Conservation (phyloP, 2,113 vertebrate genomes). For the Anas platyrhynchos region DNA sequence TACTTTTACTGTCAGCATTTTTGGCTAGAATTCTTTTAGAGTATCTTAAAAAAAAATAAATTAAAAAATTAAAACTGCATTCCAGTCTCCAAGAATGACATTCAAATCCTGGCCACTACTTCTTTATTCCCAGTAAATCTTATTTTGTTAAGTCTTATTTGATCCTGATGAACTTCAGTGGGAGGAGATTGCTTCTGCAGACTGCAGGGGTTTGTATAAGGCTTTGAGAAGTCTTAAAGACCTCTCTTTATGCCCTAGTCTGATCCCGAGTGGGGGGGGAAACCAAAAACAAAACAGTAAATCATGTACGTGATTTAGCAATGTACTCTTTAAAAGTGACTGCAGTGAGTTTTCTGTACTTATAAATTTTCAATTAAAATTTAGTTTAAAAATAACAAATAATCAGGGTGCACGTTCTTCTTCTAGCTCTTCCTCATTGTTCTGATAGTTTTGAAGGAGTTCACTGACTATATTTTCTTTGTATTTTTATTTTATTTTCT, state of each 20-base stretch:
- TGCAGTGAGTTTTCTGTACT: background rate
- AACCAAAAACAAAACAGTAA: background rate
- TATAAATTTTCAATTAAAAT: background rate
- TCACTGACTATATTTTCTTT: background rate
- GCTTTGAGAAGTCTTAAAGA: background rate
- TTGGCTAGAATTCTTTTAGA: background rate
- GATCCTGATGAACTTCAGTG: background rate
- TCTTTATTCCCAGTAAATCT: background rate
- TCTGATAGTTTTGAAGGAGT: background rate
- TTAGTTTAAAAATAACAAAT: background rate
- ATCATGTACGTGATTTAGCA: background rate
- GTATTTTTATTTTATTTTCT: too few species aligned
- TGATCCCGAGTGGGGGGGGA: too few species aligned
- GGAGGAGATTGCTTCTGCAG: background rate
- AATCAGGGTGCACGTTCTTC: background rate
- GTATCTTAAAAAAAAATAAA: background rate
- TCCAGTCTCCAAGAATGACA: background rate
- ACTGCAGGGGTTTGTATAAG: background rate
- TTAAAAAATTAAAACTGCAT: too few species aligned
- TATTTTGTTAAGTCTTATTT: background rate
- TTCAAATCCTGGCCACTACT: background rate
- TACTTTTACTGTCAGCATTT: background rate
- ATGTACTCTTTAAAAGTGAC: background rate
- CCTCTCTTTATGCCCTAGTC: background rate
- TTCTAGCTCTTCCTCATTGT: background rate